A percentile compares a stretch with the other conserved stretches of the same genome.
These are phyloP conservation scores for Coleophora flavipennella DNA, from an alignment of 2,888 invertebrate species.

Conservation along the genomic window DNA sequence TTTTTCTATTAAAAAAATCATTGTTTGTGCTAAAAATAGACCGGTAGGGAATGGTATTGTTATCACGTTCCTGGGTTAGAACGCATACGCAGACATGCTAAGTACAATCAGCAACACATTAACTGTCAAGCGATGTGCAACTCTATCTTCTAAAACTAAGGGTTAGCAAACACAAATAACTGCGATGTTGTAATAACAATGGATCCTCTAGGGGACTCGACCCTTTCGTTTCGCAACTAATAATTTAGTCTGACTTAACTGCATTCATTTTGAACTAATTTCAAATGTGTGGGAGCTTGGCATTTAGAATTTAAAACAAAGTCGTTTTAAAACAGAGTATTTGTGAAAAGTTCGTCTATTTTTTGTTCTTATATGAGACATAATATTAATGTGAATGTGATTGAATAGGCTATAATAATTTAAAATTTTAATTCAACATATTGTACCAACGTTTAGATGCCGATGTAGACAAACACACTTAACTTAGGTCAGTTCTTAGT, in stretches of 20 bases:
- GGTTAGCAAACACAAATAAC: no score
- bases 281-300: constrained; percentile 11
- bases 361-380: no score
- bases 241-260: constrained; percentile 18
- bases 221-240: constrained; percentile 32
- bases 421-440: no score
- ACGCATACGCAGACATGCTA: constrained; percentile 24
- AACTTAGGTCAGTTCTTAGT: neutral
- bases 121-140: no score
- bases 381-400: no score
- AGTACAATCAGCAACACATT: no score
- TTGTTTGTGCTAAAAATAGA: neutral
- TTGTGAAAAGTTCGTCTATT: no score
- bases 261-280: constrained; percentile 14
- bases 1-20: neutral
- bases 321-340: no score
- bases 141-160: no score
- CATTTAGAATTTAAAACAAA: neutral
- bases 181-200: no score
- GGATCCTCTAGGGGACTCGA: constrained; percentile 23
- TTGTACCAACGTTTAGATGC: no score
- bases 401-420: no score
- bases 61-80: constrained; percentile 18
- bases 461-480: neutral
- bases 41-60: constrained; percentile 20